Evolutionary conservation across 2,113 vertebrate genomes (phyloP).

Genomic region (Eupsittula cactorum): DNA sequence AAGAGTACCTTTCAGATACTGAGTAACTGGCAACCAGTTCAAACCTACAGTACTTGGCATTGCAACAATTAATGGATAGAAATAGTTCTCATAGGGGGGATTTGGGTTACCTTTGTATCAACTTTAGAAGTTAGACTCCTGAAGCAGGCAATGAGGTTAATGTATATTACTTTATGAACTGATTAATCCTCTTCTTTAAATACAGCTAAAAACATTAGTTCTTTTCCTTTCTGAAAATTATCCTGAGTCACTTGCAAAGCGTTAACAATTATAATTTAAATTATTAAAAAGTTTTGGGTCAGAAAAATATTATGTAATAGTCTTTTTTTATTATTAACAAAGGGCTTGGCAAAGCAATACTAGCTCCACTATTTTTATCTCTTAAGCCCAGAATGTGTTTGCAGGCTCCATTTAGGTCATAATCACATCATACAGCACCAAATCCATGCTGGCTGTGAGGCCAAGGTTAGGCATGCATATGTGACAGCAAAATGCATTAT

Average conservation of each 20-base stretch:
- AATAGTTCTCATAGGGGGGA: conserved; percentile 73
- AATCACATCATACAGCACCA: background rate
- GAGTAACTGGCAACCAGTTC: conserved; percentile 74
- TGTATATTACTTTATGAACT: conserved; percentile 51
- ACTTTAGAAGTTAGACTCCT: conserved; percentile 77
- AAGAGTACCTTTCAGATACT: conserved; percentile 75
- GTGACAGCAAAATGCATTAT: background rate
- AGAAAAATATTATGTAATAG: conserved; percentile 17
- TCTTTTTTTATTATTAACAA: background rate
- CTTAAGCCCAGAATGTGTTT: background rate
- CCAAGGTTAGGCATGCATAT: background rate
- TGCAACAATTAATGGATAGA: conserved; percentile 80
- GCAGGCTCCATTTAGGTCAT: background rate
- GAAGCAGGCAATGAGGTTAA: conserved; percentile 73
- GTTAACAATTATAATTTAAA: conserved; percentile 35
- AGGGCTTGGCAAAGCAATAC: background rate
- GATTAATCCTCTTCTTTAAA: conserved; percentile 60
- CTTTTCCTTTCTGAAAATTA: conserved; percentile 57
- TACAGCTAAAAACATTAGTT: conserved; percentile 51
- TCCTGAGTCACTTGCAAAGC: conserved; percentile 23
- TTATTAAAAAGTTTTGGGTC: conserved; percentile 23
- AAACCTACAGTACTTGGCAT: conserved; percentile 66
- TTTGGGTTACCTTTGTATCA: conserved; percentile 74
- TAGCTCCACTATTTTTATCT: background rate
- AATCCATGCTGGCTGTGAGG: background rate